Evolutionary conservation across 2,888 invertebrate species (phyloP), one percentile per base, ranked within the genome.

Genomic region (Syritta pipiens): DNA sequence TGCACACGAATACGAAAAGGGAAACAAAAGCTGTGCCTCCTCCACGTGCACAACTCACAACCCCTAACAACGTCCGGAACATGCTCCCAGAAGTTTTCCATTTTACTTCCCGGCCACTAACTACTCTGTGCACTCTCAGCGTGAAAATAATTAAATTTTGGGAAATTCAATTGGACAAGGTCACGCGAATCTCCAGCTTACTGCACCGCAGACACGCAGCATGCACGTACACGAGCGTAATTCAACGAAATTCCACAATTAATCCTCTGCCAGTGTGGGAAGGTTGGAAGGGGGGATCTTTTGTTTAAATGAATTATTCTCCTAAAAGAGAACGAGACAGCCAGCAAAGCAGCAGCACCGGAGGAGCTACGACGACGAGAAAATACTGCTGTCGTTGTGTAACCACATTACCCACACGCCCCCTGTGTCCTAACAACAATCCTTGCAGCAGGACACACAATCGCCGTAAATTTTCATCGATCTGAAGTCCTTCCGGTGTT

Each of bases 401-500:
- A 77, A 79, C 74, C 67, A 74, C 72, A 62, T 67, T 46, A 40
- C 40, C 22, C 10, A 30, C 30, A 53, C 53, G 46, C 42, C 40
- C 48, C 28, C 30, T 28, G 22, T 60, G 53, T 55, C 60, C 65
- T 55, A 71, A 55, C 72, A 57, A 62, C n/a, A n/a, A n/a, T n/a
- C n/a, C n/a, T 67, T 55, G 42, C 37, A 67, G 49, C 67, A 67
- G 74, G 62, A 60, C 51, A 57, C 53, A 74, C 60, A 57, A 74
- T 57, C 22, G 67, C 48, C 74, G 67, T 79, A 79, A 79, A 79
- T 79, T 79, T 57, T 68, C 72, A 79, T 79, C 79, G 79, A 79
- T 79, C 63, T 69, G 69, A 85, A 86, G 85, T 84, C 81, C 75
- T 88, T 88, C 88, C 88, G 86, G 82, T 83, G 82, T 83, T 84